Conservation (phyloP, 2,888 invertebrate genomes). For the Pandemis cinnamomeana region DNA sequence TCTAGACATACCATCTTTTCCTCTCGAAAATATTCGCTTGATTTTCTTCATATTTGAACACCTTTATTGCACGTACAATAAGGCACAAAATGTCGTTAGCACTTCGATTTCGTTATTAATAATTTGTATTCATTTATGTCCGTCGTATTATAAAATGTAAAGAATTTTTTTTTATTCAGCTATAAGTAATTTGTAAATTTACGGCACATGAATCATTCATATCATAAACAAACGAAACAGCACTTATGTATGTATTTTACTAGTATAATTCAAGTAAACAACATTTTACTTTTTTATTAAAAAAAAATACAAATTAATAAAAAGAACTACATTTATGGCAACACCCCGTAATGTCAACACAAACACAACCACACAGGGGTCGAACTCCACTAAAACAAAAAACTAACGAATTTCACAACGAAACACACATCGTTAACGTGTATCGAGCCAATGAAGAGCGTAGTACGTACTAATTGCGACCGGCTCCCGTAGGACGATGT, state of each 20-base stretch:
- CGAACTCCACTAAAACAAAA: constrained; percentile 1
- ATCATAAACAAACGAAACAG: too few relatives aligned
- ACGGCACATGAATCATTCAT: too few relatives aligned
- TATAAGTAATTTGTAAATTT: too few relatives aligned
- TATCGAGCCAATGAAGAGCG: constrained; percentile 31
- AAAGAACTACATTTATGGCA: not conserved
- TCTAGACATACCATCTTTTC: constrained; percentile 65
- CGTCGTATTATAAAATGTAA: too few relatives aligned
- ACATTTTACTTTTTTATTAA: too few relatives aligned
- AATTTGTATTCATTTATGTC: too few relatives aligned
- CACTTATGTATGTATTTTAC: too few relatives aligned
- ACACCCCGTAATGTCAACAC: not conserved
- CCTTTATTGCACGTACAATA: constrained; percentile 41
- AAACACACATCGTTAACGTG: constrained; percentile 28
- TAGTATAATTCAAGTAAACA: too few relatives aligned
- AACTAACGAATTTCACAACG: not conserved
- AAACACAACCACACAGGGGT: constrained; percentile 11
- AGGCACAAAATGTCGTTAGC: constrained; percentile 39
- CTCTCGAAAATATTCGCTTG: constrained; percentile 71
- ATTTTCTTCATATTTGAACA: constrained; percentile 70
- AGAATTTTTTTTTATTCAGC: too few relatives aligned
- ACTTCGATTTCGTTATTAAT: not conserved
- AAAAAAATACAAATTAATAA: not conserved
- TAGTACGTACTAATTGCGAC: constrained; percentile 55
- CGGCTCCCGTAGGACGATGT: constrained; percentile 61